A percentile compares a stretch with the other conserved stretches of the same genome.
Conservation (phyloP, 1,140 invertebrate genomes). For the Campoletis sonorensis region DNA sequence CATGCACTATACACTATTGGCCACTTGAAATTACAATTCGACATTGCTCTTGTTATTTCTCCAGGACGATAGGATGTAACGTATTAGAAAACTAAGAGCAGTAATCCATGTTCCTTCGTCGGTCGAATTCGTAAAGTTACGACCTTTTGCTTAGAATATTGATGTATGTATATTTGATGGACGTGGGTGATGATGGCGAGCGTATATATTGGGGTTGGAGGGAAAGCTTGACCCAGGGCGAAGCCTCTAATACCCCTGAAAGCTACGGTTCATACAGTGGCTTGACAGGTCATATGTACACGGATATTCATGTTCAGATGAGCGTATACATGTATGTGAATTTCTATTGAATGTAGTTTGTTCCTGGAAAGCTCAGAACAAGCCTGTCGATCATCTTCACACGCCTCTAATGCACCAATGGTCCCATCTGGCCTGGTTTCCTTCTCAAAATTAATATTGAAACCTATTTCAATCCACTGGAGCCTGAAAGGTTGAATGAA, state of each 20-base stretch:
- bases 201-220: neutral
- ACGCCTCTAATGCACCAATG: neutral
- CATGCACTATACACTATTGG: too few species aligned
- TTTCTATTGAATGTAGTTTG: neutral
- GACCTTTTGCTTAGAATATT: neutral
- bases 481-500: neutral
- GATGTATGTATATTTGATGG: neutral
- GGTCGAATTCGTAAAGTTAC: neutral
- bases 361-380: neutral
- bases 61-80: too few species aligned
- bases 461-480: neutral
- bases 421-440: neutral
- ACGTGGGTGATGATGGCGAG: neutral
- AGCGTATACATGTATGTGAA: neutral
- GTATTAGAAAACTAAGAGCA: too few species aligned
- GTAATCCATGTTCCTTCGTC: too few species aligned
- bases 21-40: too few species aligned
- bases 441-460: neutral
- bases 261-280: neutral
- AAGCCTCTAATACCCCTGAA: neutral
- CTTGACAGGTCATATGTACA: neutral
- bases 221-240: neutral
- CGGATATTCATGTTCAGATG: neutral
- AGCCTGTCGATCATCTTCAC: constrained; percentile 12
- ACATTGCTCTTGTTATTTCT: too few species aligned